Evolutionary conservation across 2,113 vertebrate genomes (phyloP), one percentile per base, ranked within the genome.

Genomic region (Tychaedon coryphoeus): DNA sequence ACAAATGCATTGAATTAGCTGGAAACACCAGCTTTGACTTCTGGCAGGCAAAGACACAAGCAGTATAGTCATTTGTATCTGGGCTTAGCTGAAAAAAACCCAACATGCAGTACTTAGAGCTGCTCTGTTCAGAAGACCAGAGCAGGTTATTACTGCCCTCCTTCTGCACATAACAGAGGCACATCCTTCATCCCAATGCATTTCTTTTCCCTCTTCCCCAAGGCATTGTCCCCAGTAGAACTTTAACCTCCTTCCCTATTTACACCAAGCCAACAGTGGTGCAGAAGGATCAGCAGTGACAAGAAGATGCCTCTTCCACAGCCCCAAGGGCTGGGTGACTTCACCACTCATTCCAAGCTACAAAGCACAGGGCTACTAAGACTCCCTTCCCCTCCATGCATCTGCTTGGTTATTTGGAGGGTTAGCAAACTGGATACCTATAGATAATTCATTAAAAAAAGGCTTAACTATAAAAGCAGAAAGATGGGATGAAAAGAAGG

Each of bases 221-320:
- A 22, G n/a, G 31, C n/a, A 77, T 36, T 0, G 0, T 43, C 54
- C 25, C 18, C 33, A 31, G 14, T 0, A 81, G 58, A 90, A 85
- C 18, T 16, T 85, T 51, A 81, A 78, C 33, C 19, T 70, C 5
- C 0, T 45, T 72, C 36, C n/a, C 75, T 48, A 2, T 50, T 57
- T 47, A 82, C 79, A 74, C 34, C 38, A 90, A 60, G 48, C 47
- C 43, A 31, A 64, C 0, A 34, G 62, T 6, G 62, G 14, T 53
- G 50, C 54, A 72, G 67, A 61, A 70, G 22, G 15, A 43, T 36
- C 40, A 60, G 76, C 47, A 62, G 66, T 10, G n/a, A 72, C 47
- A 93, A 58, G 24, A 28, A 56, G 24, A 57, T 47, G 73, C 48
- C 66, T 60, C 45, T 45, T 69, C 50, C 45, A 15, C 2, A 26